Conservation (phyloP, 2,113 vertebrate genomes). For the Dicaeum eximium region DNA sequence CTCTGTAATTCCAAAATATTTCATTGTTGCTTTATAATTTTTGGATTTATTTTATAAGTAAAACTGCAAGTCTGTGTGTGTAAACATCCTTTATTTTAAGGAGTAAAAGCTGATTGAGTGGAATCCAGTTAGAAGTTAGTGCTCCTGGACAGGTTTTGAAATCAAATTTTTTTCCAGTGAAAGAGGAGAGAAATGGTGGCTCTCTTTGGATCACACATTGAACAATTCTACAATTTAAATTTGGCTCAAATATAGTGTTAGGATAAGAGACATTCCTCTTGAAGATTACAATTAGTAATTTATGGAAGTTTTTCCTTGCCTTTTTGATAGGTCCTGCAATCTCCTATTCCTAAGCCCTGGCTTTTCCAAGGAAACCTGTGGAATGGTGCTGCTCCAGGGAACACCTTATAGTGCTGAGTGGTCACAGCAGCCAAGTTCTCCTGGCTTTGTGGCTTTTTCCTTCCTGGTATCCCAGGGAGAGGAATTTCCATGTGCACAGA, state of each 20-base stretch:
- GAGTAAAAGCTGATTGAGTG: neutral
- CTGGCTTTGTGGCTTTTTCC: neutral
- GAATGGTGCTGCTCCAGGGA: neutral
- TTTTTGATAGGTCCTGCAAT: neutral
- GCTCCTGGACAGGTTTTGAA: neutral
- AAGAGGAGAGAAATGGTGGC: neutral
- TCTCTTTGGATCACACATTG: neutral
- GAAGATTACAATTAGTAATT: neutral
- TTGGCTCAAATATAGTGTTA: neutral
- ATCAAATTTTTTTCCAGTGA: neutral
- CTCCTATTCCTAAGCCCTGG: neutral
- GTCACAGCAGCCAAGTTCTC: neutral
- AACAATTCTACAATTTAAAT: neutral
- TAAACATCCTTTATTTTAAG: neutral
- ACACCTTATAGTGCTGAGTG: neutral
- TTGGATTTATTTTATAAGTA: neutral
- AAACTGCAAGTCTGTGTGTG: neutral
- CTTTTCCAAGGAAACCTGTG: neutral
- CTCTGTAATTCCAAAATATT: neutral
- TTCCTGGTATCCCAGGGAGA: fast-evolving
- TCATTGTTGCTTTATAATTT: neutral
- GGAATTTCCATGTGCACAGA: fast-evolving
- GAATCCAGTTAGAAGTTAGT: neutral
- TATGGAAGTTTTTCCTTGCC: neutral
- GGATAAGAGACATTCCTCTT: neutral